Conservation (phyloP, 2,888 invertebrate genomes). For the Teleiodes luculella region DNA sequence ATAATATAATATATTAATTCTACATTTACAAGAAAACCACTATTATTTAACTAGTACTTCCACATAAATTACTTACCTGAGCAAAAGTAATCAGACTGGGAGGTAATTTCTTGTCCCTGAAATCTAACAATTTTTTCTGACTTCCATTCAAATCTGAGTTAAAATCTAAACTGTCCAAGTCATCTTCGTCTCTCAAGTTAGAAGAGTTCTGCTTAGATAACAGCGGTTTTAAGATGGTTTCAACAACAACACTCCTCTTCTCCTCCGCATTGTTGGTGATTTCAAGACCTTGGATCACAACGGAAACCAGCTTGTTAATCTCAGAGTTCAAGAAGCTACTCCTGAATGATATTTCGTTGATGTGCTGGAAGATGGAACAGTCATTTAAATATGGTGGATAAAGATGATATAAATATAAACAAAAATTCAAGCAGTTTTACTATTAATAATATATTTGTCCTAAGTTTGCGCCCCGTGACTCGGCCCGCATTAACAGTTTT, state of each 20-base stretch:
- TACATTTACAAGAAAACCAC: too few species aligned
- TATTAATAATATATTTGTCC: too few species aligned
- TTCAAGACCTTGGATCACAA: slow-evolving; percentile 88
- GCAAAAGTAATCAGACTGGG: slow-evolving; percentile 89
- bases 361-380: slow-evolving; percentile 77
- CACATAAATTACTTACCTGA: slow-evolving; percentile 78
- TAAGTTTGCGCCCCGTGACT: too few species aligned
- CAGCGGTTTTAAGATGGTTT: slow-evolving; percentile 69
- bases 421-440: too few species aligned
- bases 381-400: not conserved
- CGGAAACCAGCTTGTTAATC: slow-evolving; percentile 89
- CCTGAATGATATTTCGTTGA: slow-evolving; percentile 89
- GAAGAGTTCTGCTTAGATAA: slow-evolving; percentile 68
- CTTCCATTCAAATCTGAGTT: slow-evolving; percentile 32
- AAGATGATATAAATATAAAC: too few species aligned
- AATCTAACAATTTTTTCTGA: slow-evolving; percentile 76
- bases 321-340: slow-evolving; percentile 94
- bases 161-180: slow-evolving; percentile 28
- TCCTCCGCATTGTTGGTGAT: slow-evolving; percentile 86
- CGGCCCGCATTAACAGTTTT: too few species aligned
- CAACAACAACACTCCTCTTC: slow-evolving; percentile 61
- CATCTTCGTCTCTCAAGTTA: slow-evolving; percentile 33
- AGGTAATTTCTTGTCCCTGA: slow-evolving; percentile 86
- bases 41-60: too few species aligned
- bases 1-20: too few species aligned